phyloP scores from a whole-genome alignment of 2,888 invertebrate genomes.

The Mechanitis mazaeus region DNA sequence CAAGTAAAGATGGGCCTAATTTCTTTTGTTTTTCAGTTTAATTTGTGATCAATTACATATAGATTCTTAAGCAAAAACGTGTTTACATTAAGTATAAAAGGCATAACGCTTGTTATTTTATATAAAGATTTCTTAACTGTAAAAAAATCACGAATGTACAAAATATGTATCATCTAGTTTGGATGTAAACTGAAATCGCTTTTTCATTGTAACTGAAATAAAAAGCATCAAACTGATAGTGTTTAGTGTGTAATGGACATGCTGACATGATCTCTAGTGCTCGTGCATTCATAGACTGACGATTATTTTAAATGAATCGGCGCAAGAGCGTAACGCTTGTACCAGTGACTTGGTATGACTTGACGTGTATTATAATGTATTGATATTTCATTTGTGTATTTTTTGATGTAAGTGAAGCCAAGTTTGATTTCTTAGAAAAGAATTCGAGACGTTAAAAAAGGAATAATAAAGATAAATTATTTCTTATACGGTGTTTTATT shows the following conservation, averaged over 20 bases:
- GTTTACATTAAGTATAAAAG: not conserved
- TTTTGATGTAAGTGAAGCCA: constrained; percentile 74
- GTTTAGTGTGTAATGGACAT: constrained; percentile 35
- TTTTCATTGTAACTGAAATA: not conserved
- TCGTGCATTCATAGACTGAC: constrained; percentile 54
- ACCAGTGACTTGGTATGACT: constrained; percentile 51
- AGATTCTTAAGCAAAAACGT: not conserved
- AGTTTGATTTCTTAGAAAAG: constrained; percentile 75
- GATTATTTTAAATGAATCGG: constrained; percentile 41
- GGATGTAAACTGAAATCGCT: not conserved
- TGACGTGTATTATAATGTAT: constrained; percentile 61
- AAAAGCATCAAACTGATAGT: not conserved
- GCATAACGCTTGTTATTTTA: not conserved
- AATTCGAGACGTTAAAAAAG: constrained; percentile 72
- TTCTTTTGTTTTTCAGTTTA: not conserved
- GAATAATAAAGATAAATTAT: constrained; percentile 74
- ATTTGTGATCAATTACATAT: not conserved
- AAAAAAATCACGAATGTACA: not conserved
- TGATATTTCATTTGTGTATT: constrained; percentile 72
- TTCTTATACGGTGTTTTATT: constrained; percentile 73
- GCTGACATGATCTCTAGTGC: constrained; percentile 55
- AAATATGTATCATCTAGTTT: not conserved
- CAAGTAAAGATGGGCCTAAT: not conserved
- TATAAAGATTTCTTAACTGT: constrained; percentile 1
- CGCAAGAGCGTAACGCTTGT: constrained; percentile 44